Evolutionary conservation across 2,888 invertebrate species (phyloP), one percentile per base, ranked within the genome.

Genomic region (Drosophila recens): DNA sequence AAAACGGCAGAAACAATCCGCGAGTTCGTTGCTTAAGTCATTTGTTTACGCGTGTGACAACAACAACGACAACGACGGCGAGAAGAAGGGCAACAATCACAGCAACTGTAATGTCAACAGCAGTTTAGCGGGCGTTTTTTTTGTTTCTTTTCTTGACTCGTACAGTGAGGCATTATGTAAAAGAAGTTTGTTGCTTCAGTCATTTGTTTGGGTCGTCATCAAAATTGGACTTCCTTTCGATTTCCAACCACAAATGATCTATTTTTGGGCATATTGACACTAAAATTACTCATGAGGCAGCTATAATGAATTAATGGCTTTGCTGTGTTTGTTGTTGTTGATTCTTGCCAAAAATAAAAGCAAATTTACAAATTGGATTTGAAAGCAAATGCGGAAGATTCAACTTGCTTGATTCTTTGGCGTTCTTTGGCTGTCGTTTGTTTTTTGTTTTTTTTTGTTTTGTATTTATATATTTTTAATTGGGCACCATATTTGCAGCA

Each of bases 321-420:
- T 38, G 9, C 48, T 56, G 4, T 51, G 46, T 15, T 30, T 49
- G 20, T 30, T 49, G 6, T 43, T 49, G 42, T 46, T 61, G 49
- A 40, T 45, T 59, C 54, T 86, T 67, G 57, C 65, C 75, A 79
- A 76, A 76, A 70, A 76, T 62, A 67, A 73, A 84, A 80, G 56
- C 71, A 82, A 83, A 72, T 73, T 71, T 70, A 67, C 46, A 67
- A 67, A 46, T 57, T 70, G 34, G 20, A 61, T 63, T 63, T 57
- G 52, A 74, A 68, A 67, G 63, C 75, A 82, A 84, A 84, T 84
- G 87, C 89, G 89, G 85, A 84, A 84, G 85, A 89, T 80, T 62
- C 38, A 67, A 65, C 3, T 46, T 52, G 58, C 34, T 62, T 43
- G 5, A 68, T 52, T 73, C 45, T 57, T 53, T 43, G 11, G 51